These are phyloP conservation scores for Hydrophis major DNA, from an alignment of 2,797 vertebrate species.

Conservation along the genomic window DNA sequence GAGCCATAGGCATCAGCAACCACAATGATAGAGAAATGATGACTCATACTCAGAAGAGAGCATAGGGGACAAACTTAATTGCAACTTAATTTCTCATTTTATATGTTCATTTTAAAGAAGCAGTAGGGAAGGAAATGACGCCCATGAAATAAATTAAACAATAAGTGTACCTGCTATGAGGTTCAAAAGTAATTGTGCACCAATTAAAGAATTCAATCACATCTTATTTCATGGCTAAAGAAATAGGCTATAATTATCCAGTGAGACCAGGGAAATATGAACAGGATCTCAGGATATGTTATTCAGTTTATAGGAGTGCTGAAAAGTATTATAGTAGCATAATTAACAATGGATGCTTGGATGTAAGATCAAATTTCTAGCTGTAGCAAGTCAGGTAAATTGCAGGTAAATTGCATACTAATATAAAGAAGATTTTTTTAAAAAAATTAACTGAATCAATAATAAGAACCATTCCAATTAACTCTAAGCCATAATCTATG, in stretches of 20 bases:
- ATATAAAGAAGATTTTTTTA: not conserved
- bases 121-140: not conserved
- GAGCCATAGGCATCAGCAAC: not conserved
- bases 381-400: not conserved
- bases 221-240: not conserved
- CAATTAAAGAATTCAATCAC: not conserved
- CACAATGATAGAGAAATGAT: not conserved
- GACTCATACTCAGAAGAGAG: not conserved
- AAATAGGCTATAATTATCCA: not conserved
- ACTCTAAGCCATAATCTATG: not conserved
- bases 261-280: not conserved
- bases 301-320: not conserved
- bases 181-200: fast-evolving
- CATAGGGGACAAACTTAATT: not conserved
- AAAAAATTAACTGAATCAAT: not conserved
- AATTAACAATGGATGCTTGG: not conserved
- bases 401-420: not conserved
- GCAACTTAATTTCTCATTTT: not conserved
- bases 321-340: not conserved
- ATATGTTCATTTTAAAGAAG: not conserved
- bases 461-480: not conserved
- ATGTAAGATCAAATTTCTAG: not conserved
- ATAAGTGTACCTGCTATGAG: not conserved
- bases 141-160: not conserved
- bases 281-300: not conserved